Evolutionary conservation across 2,888 invertebrate species (phyloP), one percentile per base, ranked within the genome.

Genomic region (Scaptomyza caliginosa): DNA sequence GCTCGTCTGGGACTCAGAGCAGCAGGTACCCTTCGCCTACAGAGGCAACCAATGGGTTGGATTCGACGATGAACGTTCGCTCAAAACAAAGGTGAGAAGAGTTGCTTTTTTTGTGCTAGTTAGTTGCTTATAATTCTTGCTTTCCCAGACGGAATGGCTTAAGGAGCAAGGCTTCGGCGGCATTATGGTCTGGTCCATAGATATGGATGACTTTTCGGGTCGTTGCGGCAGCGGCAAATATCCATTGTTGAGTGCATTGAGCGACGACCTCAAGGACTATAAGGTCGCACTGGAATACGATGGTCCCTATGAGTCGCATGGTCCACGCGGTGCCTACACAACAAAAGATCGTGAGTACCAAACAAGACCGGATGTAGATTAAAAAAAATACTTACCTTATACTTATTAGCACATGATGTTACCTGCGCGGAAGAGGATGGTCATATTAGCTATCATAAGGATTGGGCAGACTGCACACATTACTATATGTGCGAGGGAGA

Each of bases 401-500:
- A n/a, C n/a, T n/a, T n/a, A n/a, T n/a, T n/a, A 97, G 97, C 97
- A 17, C 96, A 95, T 84, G 96, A 96, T 92, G 96, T 98, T 0
- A 94, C 94, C 2, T 98, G 98, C 88, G 97, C 96, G 88, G 97
- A 98, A 92, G 96, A 97, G 90, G 97, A 98, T 58, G 97, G 97
- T n/a, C 97, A 97, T 91, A 98, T 98, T 67, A 97, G 97, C 62
- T 98, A 98, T 91, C 97, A 98, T 90, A 93, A 94, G 2, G 98
- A 98, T 92, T 95, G 96, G 90, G 95, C 94, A 23, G 97, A 98
- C 90, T 98, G 98, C 91, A 96, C 97, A 55, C 96, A 96, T 93
- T 98, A 98, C 92, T 98, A 96, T 92, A 97, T 98, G 97, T 98
- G 98, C 89, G 97, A 98, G 92, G 98, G 98, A 28, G 97, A 97